A percentile compares a stretch with the other conserved stretches of the same genome.
These are phyloP conservation scores for Myiozetetes cayanensis DNA, from an alignment of 2,113 vertebrate genomes.

Conservation along the genomic window DNA sequence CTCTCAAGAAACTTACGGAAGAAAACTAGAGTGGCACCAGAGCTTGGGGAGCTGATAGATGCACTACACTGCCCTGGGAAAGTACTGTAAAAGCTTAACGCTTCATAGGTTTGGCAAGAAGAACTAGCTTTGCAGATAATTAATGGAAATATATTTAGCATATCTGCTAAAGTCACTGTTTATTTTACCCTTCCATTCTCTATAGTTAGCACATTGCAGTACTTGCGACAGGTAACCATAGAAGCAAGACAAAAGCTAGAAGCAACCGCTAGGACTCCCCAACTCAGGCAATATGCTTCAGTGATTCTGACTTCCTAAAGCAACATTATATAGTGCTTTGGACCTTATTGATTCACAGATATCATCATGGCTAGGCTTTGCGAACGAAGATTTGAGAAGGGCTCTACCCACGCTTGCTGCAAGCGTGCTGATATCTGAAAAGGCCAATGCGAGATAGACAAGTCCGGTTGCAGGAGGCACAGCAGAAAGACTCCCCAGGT, in stretches of 20 bases:
- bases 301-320: neutral
- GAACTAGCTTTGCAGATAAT: neutral
- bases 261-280: neutral
- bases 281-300: neutral
- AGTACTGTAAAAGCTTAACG: neutral
- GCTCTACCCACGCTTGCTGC: no score
- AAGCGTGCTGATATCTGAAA: no score
- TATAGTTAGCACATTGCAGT: neutral
- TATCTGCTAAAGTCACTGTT: neutral
- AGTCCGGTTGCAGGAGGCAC: no score
- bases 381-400: no score
- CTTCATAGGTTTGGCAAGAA: slow-evolving; percentile 1
- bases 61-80: neutral
- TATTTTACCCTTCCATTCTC: neutral
- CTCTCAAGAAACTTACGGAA: neutral
- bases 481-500: no score
- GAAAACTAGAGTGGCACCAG: neutral
- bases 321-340: neutral
- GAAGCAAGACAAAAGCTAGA: neutral
- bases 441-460: no score
- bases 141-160: neutral
- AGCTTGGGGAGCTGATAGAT: neutral
- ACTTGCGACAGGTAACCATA: neutral
- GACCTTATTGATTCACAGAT: neutral
- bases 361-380: no score